These are phyloP conservation scores for Nipponacmea schrenckii DNA, from an alignment of 2,888 invertebrate genomes.

Conservation along the genomic window DNA sequence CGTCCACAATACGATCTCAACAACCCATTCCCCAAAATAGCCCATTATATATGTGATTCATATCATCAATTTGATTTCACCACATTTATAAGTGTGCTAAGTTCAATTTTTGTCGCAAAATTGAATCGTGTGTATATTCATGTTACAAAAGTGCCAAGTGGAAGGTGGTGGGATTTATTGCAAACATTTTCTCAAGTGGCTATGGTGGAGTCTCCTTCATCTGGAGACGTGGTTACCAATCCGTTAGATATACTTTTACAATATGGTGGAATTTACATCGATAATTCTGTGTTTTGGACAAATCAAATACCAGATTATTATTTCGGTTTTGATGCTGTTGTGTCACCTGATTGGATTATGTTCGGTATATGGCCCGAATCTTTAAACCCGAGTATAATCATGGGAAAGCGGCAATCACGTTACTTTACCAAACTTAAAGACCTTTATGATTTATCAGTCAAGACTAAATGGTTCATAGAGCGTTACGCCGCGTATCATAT, in stretches of 20 bases:
- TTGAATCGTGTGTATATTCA: conserved; percentile 29
- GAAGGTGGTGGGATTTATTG: conserved; percentile 28
- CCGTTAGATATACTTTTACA: conserved; percentile 28
- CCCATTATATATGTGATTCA: conserved; percentile 25
- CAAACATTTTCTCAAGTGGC: conserved; percentile 14
- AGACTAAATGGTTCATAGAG: conserved; percentile 21
- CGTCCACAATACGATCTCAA: background rate
- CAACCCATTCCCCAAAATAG: conserved; percentile 18
- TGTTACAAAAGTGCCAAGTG: conserved; percentile 21
- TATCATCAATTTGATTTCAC: conserved; percentile 20
- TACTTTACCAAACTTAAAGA: conserved; percentile 20
- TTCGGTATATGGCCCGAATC: conserved; percentile 30
- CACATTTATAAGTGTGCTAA: conserved; percentile 27
- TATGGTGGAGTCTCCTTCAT: background rate
- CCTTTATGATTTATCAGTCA: background rate
- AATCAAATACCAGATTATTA: conserved; percentile 24
- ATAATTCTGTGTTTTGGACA: conserved; percentile 28
- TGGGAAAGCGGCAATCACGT: conserved; percentile 20
- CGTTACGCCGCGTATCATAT: conserved; percentile 27
- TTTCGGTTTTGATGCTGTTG: conserved; percentile 26
- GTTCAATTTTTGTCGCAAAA: conserved; percentile 26
- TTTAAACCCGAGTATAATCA: conserved; percentile 24
- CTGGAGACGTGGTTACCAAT: conserved; percentile 14
- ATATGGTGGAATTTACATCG: conserved; percentile 30
- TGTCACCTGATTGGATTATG: conserved; percentile 30